Base-by-base conservation (phyloP, 2,113 vertebrate species). In the Mastomys natalensis region DNA sequence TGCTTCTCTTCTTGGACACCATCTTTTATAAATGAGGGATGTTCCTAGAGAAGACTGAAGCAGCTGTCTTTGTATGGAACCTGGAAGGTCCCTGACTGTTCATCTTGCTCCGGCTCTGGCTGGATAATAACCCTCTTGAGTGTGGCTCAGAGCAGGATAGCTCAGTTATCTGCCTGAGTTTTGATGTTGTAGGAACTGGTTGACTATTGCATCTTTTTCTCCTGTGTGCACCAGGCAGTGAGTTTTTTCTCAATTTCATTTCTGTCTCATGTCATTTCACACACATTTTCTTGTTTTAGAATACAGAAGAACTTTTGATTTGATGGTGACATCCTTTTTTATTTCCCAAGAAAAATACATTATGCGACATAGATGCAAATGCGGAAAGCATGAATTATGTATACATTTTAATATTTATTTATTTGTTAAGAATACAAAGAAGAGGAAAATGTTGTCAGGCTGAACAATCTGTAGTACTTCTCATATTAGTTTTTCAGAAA, bases 401-500 rank as follows among this genome's bases (percentile, higher is more conserved):
- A 26, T 19, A 22, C 0, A 77, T 12, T 7, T 72, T 22, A 74
- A 62, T 66, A 24, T 85, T 93, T 87, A 90, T 68, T 68, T 68
- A 68, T 68, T 93, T 53, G 81, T 78, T 84, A 55, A 84, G 55
- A 85, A 68, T 74, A 92, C 34, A 2, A 11, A 6, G 82, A 22
- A 45, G 1, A 85, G 22, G 4, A 66, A 5, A n/a, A 5, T 48
- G 1, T 53, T 82, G 64, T 29, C 22, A 90, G 26, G 2, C 24
- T 78, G 64, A 22, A 43, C 7, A 84, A 62, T 77, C n/a, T 92
- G 40, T 89, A 74, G 55, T 89, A 31, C 2, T 84, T 17, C 10
- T 81, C 68, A 53, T 86, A 73, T 92, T 73, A 92, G n/a, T 89
- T 87, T 34, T 68, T 13, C 31, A 80, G 29, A 90, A 70, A 78